Conservation (phyloP, 2,797 vertebrate species). For the Rallus crepitans region DNA sequence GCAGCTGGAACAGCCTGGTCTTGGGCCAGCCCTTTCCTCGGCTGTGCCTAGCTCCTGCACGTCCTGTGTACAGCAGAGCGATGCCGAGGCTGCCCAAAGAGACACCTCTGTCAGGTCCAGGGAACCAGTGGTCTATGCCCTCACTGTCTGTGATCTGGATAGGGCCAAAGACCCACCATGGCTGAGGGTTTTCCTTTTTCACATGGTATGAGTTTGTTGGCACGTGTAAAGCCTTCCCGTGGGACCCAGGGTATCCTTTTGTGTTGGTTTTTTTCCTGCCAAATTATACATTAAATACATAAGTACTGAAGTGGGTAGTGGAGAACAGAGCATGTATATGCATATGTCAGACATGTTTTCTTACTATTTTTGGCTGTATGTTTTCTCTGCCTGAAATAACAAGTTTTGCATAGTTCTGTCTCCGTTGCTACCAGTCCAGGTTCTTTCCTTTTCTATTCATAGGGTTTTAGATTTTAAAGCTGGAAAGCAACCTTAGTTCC, state of each 20-base stretch:
- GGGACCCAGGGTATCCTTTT: neutral
- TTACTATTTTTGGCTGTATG: constrained; percentile 15
- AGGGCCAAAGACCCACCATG: neutral
- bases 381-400: constrained; percentile 55
- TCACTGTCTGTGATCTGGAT: accelerated
- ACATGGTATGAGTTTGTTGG: neutral
- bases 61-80: accelerated
- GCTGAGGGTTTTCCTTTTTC: neutral
- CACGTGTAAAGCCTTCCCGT: neutral
- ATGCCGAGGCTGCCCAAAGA: neutral
- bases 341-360: constrained; percentile 39
- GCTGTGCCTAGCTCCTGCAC: accelerated
- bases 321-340: constrained; percentile 13
- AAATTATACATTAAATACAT: neutral
- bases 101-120: neutral
- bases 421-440: neutral
- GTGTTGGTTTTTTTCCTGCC: neutral
- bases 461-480: neutral
- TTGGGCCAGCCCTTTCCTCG: neutral
- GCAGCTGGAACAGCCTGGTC: constrained; percentile 3
- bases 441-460: neutral
- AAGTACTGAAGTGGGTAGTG: constrained; percentile 8
- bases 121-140: neutral
- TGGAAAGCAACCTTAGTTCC: neutral
- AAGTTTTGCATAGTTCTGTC: neutral